phyloP scores from a whole-genome alignment of 2,113 vertebrate genomes.

The Ochotona princeps region DNA sequence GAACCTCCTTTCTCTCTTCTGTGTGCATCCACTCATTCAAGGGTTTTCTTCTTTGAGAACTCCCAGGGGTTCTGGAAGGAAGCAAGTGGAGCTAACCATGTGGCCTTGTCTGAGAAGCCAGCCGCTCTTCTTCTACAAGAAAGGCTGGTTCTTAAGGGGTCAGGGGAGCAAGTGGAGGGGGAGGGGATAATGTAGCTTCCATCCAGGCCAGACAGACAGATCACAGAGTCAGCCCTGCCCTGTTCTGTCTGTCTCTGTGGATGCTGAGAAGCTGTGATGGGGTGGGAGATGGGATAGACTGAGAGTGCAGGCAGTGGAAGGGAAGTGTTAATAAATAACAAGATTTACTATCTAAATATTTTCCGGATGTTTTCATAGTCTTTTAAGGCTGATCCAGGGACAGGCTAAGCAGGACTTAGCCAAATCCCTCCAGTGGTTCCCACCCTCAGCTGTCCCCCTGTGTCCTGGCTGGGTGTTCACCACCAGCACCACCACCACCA shows the following conservation, averaged over 20 bases:
- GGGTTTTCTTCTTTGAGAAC: not conserved
- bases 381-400: constrained; percentile 36
- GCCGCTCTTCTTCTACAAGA: not conserved
- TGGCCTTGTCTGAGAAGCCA: not conserved
- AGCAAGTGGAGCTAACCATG: not conserved
- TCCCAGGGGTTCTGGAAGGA: not conserved
- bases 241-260: not conserved
- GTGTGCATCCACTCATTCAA: not conserved
- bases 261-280: no score
- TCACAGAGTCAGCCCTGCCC: accelerated
- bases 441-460: not conserved
- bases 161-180: no score
- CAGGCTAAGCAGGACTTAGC: not conserved
- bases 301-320: not conserved
- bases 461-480: not conserved
- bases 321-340: constrained; percentile 47
- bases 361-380: constrained; percentile 69
- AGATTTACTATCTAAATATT: constrained; percentile 65
- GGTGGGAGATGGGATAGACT: accelerated
- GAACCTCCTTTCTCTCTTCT: not conserved
- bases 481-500: not conserved
- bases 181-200: no score
- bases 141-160: not conserved
- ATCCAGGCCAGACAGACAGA: not conserved
- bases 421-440: not conserved